These are phyloP conservation scores for Psilopsiagon aurifrons DNA, from an alignment of 2,113 vertebrate species.

Conservation along the genomic window DNA sequence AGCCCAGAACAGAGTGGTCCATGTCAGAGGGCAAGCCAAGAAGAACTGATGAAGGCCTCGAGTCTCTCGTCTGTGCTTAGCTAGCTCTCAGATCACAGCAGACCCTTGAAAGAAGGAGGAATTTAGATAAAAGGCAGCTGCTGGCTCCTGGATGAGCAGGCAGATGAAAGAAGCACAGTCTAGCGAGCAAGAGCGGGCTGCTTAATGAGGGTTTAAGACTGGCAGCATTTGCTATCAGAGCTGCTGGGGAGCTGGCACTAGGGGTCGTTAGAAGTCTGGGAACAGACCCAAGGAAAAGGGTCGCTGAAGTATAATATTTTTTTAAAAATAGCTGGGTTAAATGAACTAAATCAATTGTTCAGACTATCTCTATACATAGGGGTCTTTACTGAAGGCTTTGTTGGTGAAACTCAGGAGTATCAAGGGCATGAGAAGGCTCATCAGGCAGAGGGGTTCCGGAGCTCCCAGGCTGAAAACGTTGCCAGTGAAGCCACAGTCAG, in stretches of 20 bases:
- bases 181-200: not conserved
- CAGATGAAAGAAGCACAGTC: not conserved
- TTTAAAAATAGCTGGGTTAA: fast-evolving
- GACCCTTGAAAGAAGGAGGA: not conserved
- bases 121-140: not conserved
- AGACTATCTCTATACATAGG: not conserved
- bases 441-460: fast-evolving
- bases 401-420: not conserved
- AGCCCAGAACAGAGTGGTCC: fast-evolving
- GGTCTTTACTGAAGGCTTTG: not conserved
- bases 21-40: not conserved
- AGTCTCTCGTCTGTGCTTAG: not conserved
- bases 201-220: not conserved
- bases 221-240: not conserved
- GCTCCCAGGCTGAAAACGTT: fast-evolving
- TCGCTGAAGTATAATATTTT: not conserved
- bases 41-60: not conserved
- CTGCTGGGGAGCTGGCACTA: not conserved
- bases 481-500: not conserved
- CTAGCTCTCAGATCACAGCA: not conserved
- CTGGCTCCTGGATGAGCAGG: not conserved
- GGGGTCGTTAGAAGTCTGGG: not conserved
- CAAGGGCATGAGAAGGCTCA: not conserved
- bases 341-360: not conserved
- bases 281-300: not conserved